phyloP scores from a whole-genome alignment of 2,113 vertebrate species.

The Helogale parvula region DNA sequence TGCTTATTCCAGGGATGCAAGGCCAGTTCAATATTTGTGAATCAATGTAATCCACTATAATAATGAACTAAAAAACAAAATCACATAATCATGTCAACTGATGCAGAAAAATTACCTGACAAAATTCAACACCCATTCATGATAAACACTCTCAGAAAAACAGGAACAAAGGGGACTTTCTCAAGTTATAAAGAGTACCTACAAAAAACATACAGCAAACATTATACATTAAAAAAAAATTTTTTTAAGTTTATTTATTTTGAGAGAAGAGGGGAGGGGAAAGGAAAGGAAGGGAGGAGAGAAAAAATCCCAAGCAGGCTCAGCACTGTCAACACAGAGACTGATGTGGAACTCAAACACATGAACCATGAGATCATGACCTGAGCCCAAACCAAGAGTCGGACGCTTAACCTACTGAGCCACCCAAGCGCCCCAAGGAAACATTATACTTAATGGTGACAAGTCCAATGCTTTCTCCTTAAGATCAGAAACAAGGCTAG shows the following conservation, averaged over 20 bases:
- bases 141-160: neutral
- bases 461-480: neutral
- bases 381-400: no score
- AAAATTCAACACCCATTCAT: neutral
- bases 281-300: no score
- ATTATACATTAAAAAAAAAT: neutral
- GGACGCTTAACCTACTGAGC: no score
- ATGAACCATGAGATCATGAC: no score
- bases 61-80: neutral
- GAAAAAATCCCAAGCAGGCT: no score
- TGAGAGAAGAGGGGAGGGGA: no score
- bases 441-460: neutral
- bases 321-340: no score
- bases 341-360: no score
- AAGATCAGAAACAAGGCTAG: neutral
- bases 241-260: no score
- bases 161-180: neutral
- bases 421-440: no score
- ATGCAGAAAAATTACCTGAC: neutral
- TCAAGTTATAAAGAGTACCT: neutral
- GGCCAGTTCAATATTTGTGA: neutral
- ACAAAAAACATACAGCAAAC: neutral
- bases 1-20: neutral
- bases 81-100: neutral
- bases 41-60: neutral